Conservation (phyloP, 2,113 vertebrate genomes). For the Vimba vimba region DNA sequence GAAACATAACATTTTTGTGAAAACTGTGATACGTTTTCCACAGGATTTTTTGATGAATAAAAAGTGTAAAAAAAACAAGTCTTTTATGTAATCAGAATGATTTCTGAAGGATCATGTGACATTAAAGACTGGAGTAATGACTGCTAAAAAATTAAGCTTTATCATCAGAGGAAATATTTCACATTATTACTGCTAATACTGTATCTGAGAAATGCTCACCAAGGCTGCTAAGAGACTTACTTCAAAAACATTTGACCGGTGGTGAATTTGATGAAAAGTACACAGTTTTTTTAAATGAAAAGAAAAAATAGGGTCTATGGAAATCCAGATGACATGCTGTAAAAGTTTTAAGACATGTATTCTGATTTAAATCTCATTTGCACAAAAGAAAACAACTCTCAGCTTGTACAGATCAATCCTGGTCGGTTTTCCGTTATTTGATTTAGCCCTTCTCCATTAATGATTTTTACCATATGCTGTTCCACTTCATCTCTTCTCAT, state of each 20-base stretch:
- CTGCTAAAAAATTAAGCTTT: background rate
- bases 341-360: background rate
- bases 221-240: too few relatives aligned
- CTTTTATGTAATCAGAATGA: background rate
- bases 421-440: background rate
- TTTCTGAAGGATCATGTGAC: background rate
- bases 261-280: background rate
- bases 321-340: background rate
- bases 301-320: background rate
- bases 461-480: background rate
- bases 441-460: background rate
- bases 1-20: too few relatives aligned
- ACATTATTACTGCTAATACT: background rate
- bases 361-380: background rate
- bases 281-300: background rate
- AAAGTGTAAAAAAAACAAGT: too few relatives aligned
- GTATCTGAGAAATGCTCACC: background rate
- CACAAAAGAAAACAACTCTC: background rate
- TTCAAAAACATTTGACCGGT: background rate
- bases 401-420: background rate
- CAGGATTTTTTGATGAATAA: too few relatives aligned
- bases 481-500: background rate
- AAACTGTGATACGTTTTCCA: too few relatives aligned
- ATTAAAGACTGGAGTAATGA: too few relatives aligned
- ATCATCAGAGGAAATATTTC: background rate